These are phyloP conservation scores for Sebastes glaucus DNA, from an alignment of 2,797 vertebrate species.

Conservation along the genomic window DNA sequence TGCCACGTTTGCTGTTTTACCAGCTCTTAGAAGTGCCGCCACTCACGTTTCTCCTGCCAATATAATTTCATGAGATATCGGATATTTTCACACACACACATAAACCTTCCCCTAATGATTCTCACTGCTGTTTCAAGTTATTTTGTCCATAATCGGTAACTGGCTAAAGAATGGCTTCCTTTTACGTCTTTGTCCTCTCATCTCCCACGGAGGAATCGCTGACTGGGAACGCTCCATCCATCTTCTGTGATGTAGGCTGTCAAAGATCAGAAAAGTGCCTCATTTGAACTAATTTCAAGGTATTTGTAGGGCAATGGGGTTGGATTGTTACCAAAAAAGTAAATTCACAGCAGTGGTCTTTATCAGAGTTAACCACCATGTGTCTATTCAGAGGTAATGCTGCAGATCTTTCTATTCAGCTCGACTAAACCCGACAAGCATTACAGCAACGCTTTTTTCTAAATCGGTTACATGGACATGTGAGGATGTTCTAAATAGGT, in stretches of 20 bases:
- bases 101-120: conserved; percentile 10
- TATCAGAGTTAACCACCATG: neutral
- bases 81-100: conserved; percentile 34
- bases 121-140: conserved; percentile 18
- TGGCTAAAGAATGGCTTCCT: conserved; percentile 20
- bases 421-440: neutral
- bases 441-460: neutral
- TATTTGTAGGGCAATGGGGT: neutral
- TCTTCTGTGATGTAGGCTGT: conserved; percentile 31
- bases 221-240: conserved; percentile 16
- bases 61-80: conserved; percentile 28
- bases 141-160: conserved; percentile 6
- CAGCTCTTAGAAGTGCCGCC: conserved; percentile 41
- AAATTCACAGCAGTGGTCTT: neutral
- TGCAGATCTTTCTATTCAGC: neutral
- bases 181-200: conserved; percentile 34
- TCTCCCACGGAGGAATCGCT: conserved; percentile 20
- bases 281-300: conserved; percentile 1
- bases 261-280: conserved; percentile 10
- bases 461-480: neutral
- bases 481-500: conserved; percentile 2
- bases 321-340: neutral
- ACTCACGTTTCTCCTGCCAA: conserved; percentile 33
- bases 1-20: conserved; percentile 10
- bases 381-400: neutral